Conservation (phyloP, 2,113 vertebrate species). For the Ornithorhynchus anatinus region DNA sequence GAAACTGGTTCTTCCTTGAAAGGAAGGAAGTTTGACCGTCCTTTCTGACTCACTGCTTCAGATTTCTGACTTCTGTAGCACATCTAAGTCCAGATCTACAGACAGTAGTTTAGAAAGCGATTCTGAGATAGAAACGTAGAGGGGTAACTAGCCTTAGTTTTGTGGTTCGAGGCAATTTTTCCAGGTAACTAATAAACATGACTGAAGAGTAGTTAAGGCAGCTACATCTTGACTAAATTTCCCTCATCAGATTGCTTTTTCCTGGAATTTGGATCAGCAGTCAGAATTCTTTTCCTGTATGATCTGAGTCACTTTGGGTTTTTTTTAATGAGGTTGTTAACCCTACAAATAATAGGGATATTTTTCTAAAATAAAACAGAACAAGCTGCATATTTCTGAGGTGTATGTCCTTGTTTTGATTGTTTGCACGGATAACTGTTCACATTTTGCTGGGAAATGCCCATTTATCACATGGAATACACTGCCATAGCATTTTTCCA, state of each 20-base stretch:
- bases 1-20: no score
- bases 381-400: not conserved
- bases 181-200: conserved; percentile 11
- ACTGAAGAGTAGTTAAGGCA: conserved; percentile 8
- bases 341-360: not conserved
- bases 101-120: no score
- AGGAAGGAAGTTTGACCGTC: no score
- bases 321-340: conserved; percentile 5
- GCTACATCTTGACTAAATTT: conserved; percentile 32
- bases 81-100: no score
- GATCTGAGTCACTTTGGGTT: not conserved
- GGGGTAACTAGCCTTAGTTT: not conserved
- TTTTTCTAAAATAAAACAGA: not conserved
- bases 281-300: conserved; percentile 16
- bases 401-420: not conserved
- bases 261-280: conserved; percentile 10
- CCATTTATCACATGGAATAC: not conserved
- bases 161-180: not conserved
- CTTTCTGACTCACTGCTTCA: no score
- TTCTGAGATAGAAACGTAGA: not conserved
- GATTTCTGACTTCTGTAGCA: no score
- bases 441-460: not conserved
- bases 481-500: not conserved
- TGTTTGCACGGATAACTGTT: not conserved
- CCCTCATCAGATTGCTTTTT: conserved; percentile 21